Evolutionary conservation across 2,888 invertebrate species (phyloP), one percentile per base, ranked within the genome.

Genomic region (Thelaira solivaga): DNA sequence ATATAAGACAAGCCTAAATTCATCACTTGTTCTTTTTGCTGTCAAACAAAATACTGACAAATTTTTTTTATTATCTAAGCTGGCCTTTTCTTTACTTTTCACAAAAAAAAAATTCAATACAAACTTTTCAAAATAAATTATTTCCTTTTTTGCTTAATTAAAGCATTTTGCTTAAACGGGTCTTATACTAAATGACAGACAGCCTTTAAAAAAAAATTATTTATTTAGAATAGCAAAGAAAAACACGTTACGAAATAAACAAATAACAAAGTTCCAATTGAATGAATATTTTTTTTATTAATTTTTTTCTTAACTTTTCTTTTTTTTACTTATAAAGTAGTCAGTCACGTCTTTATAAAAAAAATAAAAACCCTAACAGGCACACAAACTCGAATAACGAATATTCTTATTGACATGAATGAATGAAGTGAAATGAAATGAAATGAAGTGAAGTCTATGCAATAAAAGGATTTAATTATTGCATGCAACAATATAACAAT

Each of bases 391-490:
- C 69, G 59, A 69, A 76, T 64, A 64, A 74, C 59, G 73, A 74
- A 59, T 51, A 74, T 51, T 43, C 24, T 59, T 67, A 74, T 74
- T 65, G 73, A 67, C 73, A 73, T 16, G 57, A 64, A 51, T 61
- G 51, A 31, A 31, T 59, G 43, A n/a, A n/a, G n/a, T n/a, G n/a
- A n/a, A n/a, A n/a, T n/a, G n/a, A n/a, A n/a, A n/a, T n/a, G n/a
- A n/a, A n/a, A n/a, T n/a, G n/a, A n/a, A 57, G 47, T 36, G n/a
- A 49, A 61, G 51, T 71, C 76, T 67, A 55, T 78, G 74, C 78
- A 74, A 78, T 78, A 78, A 74, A 78, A 78, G 78, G 78, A 78
- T 78, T 78, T 78, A 78, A 64, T 74, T 65, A 78, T 78, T 74
- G 61, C 57, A 73, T 77, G 69, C 77, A 78, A 74, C 73, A 73